Evolutionary conservation across 2,797 vertebrate species (phyloP), one percentile per base, ranked within the genome.

Genomic region (Sebastes nivosus): DNA sequence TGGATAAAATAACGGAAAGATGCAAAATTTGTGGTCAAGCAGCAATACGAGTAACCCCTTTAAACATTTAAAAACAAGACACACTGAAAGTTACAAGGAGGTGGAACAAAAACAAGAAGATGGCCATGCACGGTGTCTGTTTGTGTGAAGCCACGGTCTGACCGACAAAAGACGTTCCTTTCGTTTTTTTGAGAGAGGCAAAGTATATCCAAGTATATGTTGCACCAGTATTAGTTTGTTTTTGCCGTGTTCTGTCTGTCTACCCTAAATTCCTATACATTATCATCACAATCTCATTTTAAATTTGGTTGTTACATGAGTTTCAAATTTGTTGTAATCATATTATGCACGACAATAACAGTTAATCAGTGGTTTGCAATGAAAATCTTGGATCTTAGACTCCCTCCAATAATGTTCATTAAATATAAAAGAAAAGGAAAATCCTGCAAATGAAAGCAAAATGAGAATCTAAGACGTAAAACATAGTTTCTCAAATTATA

Each of bases 21-120:
- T 46, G 42, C 42, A 50, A 18, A 20, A 50, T 50, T 46, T 50
- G 46, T 50, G 46, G 14, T 25, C 25, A 25, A 50, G 46, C 46
- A 50, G 18, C 0, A 50, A 20, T 18, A 50, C 18, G 0, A 50
- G 46, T 20, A 50, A 50, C 46, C 46, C 0, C 18, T 4, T 50
- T 50, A 20, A 50, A 50, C 46, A 9, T 20, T 50, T 50, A 50
- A 50, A 20, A 50, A 50, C 3, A 50, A 50, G 0, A 50, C 8
- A 50, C 46, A 20, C 46, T 50, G 7, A 50, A 50, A 50, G 46
- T 20, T 50, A 9, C 18, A 4, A 50, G 3, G 46, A 50, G 18
- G 18, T 1, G 8, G 46, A 50, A 20, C 46, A 50, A 50, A 50
- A 50, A 50, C 0, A 20, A 0, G 46, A 50, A 50, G 18, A 50